Base-by-base conservation (phyloP, 2,888 invertebrate species). In the Brenthis hecate region DNA sequence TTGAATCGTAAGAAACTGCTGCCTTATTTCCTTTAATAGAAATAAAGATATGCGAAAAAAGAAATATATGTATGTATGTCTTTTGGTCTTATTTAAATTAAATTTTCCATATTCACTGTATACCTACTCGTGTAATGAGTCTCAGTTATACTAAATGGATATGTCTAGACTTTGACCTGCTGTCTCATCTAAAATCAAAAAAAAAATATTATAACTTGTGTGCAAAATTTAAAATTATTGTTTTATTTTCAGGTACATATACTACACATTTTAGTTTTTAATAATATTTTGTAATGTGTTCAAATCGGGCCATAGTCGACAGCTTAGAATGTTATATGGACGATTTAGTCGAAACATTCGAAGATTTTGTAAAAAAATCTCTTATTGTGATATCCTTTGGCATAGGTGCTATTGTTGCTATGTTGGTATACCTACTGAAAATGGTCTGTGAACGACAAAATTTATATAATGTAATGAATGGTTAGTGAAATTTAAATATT, bases 211-310 rank as follows among this genome's bases (percentile, higher is more conserved):
- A 58, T 23, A 50, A 53, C 54, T 58, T 19, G 16, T 13, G n/a
- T 43, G 6, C 14, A 53, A 53, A 43, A 19, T 6, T 14, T 19
- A 62, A 28, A 16, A 3, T 51, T 23, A 43, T 55, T 19, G 16
- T 50, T 64, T 76, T 43, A 69, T 23, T 83, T 83, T 11, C 81
- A 90, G 90, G 90, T 90, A 88, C 71, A 87, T 90, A 58, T 90
- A 91, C 73, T 90, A 91, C 74, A 84, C 85, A 68, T 85, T 89
- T 74, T 89, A 86, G 62, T n/a, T 36, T 19, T 67, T 36, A 57
- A 60, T 65, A 72, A 78, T 61, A 58, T 74, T 70, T 70, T 72
- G 74, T 78, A 84, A 89, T 88, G 88, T 80, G 81, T 79, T 74
- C 81, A 53, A 74, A 77, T 70, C 70, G 76, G 54, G 77, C 74